phyloP scores from a whole-genome alignment of 2,797 vertebrate genomes.

The Darevskia mixta region DNA sequence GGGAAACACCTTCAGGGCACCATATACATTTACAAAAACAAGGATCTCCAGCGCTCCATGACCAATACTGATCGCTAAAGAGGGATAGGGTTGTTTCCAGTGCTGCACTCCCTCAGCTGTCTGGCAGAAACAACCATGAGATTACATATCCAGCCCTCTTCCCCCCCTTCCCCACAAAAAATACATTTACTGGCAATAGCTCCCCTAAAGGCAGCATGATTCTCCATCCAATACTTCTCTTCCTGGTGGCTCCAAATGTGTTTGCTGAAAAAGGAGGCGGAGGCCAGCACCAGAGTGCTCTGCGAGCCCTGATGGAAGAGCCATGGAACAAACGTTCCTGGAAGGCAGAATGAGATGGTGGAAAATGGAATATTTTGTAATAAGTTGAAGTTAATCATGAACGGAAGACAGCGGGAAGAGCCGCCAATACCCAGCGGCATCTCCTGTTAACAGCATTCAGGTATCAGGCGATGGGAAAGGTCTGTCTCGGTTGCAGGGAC shows the following conservation, averaged over 20 bases:
- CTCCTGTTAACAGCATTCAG: neutral
- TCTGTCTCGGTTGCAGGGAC: neutral
- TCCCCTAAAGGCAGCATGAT: conserved; percentile 37
- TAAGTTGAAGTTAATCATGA: neutral
- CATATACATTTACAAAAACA: conserved; percentile 68
- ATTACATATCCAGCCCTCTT: conserved; percentile 1
- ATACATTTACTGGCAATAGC: conserved; percentile 35
- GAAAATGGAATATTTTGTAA: neutral
- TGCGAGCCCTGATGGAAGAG: conserved; percentile 8
- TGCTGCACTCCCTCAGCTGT: neutral
- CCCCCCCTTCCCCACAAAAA: neutral
- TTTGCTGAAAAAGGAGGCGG: neutral
- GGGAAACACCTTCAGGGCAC: conserved; percentile 66
- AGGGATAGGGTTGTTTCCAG: conserved; percentile 36
- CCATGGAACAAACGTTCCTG: conserved; percentile 18
- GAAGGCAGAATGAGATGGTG: conserved; percentile 7
- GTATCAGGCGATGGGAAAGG: neutral
- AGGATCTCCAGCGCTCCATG: conserved; percentile 60
- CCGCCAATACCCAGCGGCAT: neutral
- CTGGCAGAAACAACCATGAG: conserved; percentile 32
- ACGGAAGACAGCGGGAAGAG: neutral
- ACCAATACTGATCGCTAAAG: conserved; percentile 59
- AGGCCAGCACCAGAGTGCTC: conserved; percentile 14
- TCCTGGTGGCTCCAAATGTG: neutral
- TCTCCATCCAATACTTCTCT: conserved; percentile 34